Evolutionary conservation across 2,888 invertebrate species (phyloP).

Genomic region (Melangyna quadrimaculata): DNA sequence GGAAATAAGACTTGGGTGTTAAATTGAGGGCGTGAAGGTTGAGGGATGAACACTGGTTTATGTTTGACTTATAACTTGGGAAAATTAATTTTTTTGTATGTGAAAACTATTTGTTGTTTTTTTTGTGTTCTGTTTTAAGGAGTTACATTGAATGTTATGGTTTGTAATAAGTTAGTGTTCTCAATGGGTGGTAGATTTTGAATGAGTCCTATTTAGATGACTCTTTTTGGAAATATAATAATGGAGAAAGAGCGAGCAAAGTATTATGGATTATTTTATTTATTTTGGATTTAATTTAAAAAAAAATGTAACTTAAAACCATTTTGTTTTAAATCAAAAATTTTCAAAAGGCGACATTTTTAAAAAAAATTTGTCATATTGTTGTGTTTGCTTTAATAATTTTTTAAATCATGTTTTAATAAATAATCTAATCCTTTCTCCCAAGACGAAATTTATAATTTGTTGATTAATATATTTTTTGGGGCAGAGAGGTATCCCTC

Average conservation of each 20-base stretch:
- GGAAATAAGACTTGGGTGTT: slow-evolving; percentile 12
- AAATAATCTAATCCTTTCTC: too few relatives aligned
- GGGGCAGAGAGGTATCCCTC: too few relatives aligned
- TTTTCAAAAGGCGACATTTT: too few relatives aligned
- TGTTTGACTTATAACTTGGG: slow-evolving; percentile 60
- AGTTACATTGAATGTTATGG: slow-evolving; percentile 39
- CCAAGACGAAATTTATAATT: too few relatives aligned
- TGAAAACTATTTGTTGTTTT: slow-evolving; percentile 2
- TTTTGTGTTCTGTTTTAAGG: slow-evolving; percentile 6
- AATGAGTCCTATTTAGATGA: background rate
- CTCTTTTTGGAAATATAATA: background rate
- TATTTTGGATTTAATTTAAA: background rate
- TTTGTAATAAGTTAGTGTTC: slow-evolving; percentile 42
- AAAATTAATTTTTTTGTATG: slow-evolving; percentile 67
- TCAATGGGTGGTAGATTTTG: slow-evolving; percentile 15
- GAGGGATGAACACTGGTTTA: slow-evolving; percentile 53
- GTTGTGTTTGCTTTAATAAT: too few relatives aligned
- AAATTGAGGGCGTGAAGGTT: slow-evolving; percentile 61
- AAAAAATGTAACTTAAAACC: background rate
- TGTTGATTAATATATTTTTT: too few relatives aligned
- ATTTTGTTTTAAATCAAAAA: too few relatives aligned
- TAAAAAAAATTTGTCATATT: too few relatives aligned
- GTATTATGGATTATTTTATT: background rate
- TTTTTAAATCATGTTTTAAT: too few relatives aligned
- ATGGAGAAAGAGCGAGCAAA: background rate